Conservation (phyloP, 2,797 vertebrate species). For the Anguilla pacifica region DNA sequence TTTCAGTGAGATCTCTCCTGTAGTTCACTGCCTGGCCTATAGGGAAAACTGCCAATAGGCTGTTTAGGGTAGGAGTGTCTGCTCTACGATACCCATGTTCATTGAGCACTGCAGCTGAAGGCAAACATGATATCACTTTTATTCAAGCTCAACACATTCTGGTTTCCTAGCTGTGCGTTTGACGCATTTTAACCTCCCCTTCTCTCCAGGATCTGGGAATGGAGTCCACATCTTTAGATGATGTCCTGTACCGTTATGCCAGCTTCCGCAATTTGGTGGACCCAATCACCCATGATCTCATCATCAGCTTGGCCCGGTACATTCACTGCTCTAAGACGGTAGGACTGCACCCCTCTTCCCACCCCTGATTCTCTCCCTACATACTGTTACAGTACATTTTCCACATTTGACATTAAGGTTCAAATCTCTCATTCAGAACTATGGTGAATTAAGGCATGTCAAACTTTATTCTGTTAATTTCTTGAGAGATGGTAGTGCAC, state of each 20-base stretch:
- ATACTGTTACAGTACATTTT: not conserved
- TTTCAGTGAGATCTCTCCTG: not conserved
- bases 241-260: constrained; percentile 95
- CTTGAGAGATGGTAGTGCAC: too few species aligned
- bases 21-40: not conserved
- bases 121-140: not conserved
- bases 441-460: too few species aligned
- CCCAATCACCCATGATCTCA: constrained; percentile 96
- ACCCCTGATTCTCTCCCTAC: constrained; percentile 14
- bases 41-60: not conserved
- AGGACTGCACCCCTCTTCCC: constrained; percentile 53
- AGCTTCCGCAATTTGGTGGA: constrained; percentile 98
- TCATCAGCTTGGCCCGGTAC: constrained; percentile 94
- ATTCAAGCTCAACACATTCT: not conserved
- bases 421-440: not conserved
- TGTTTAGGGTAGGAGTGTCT: constrained; percentile 20
- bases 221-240: constrained; percentile 97
- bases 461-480: too few species aligned
- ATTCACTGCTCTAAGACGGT: constrained; percentile 97
- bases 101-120: constrained; percentile 32
- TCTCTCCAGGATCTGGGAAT: constrained; percentile 89
- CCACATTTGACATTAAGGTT: not conserved
- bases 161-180: not conserved
- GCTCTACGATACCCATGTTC: not conserved
- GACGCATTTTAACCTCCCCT: not conserved